Base-by-base conservation (phyloP, 2,888 invertebrate genomes). In the Apomyelois bistriatella region DNA sequence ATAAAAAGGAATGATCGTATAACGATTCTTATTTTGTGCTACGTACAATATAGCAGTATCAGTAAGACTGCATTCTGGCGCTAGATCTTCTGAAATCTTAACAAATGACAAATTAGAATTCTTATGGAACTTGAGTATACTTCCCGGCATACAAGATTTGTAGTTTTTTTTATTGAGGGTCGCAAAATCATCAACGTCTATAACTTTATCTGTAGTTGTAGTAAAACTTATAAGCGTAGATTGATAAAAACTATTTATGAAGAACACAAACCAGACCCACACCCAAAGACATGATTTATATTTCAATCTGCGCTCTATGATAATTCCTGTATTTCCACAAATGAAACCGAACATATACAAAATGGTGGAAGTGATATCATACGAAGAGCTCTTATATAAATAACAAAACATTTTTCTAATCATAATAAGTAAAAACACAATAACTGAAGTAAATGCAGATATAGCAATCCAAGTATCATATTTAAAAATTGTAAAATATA, bases 181-280 rank as follows among this genome's bases (percentile, higher is more conserved):
- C 9, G 13, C 8, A 7, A 43, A 0, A 43, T 43, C 22, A 17
- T 37, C 8, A n/a, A 48, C 37, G n/a, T 37, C 48, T n/a, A 37
- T 8, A 3, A 17, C n/a, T 12, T 17, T 37, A 22, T 22, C 7
- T 4, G 17, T 36, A 1, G 1, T 22, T 17, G 48, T 22, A 17
- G 48, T 13, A 12, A 48, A 48, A 15, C 37, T 48, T 22, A 48
- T 22, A 22, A 48, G 36, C 1, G n/a, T 12, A 1, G 48, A 37
- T 37, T 48, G 37, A 28, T 55, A 60, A 35, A 48, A 55, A 32
- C 30, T 41, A 9, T 37, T 49, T 0, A 58, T 38, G 17, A 58
- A 41, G 35, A 58, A 55, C 9, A 51, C 13, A 40, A 48, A 60
- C 57, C 57, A 58, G 1, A 57, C 22, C 55, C 56, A 58, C 35